Evolutionary conservation across 2,797 vertebrate species (phyloP).

Genomic region (Lagodon rhomboides): DNA sequence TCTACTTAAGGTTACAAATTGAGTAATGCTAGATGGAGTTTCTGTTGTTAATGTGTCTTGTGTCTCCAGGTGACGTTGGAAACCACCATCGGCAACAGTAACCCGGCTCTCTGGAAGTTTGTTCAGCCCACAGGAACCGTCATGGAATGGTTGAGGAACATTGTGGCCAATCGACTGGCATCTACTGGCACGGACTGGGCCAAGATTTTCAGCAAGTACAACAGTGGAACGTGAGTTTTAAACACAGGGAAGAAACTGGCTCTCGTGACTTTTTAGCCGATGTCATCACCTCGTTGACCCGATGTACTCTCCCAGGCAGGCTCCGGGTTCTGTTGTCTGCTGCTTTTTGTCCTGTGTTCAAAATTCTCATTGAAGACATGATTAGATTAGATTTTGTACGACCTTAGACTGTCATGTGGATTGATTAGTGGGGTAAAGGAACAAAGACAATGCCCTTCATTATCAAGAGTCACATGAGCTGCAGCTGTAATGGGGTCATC

Average conservation of each 20-base stretch:
- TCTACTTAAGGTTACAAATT: not conserved
- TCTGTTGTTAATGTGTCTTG: slow-evolving; percentile 4
- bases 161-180: slow-evolving; percentile 93
- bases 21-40: not conserved
- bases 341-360: slow-evolving; percentile 16
- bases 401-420: slow-evolving; percentile 1
- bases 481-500: not conserved
- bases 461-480: slow-evolving; percentile 36
- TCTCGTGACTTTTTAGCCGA: slow-evolving; percentile 9
- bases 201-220: slow-evolving; percentile 87
- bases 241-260: not conserved
- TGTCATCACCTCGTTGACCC: not conserved
- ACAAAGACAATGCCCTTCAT: not conserved
- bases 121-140: slow-evolving; percentile 86
- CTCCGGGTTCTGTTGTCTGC: slow-evolving; percentile 6
- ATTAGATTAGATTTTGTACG: slow-evolving; percentile 28
- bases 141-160: slow-evolving; percentile 94
- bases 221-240: slow-evolving; percentile 94
- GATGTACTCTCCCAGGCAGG: not conserved
- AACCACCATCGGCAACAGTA: slow-evolving; percentile 96
- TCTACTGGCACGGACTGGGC: slow-evolving; percentile 87
- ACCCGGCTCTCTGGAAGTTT: slow-evolving; percentile 90
- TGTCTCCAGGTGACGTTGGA: slow-evolving; percentile 90
- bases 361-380: not conserved
- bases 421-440: not conserved